Evolutionary conservation across 2,797 vertebrate genomes (phyloP), one percentile per base, ranked within the genome.

Genomic region (Cottoperca gobio): DNA sequence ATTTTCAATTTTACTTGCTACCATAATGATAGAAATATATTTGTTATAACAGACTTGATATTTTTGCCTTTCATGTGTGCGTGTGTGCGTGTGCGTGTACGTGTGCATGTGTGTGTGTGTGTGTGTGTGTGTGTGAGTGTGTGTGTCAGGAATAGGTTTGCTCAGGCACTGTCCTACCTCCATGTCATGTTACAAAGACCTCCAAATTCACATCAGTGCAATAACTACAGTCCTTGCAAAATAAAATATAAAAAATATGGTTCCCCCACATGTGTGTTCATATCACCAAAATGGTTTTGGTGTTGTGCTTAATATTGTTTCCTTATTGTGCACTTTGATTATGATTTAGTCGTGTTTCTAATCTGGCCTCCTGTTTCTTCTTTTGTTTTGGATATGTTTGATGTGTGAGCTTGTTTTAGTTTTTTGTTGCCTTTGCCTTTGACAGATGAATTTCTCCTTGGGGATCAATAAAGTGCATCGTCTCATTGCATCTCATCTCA

Each of bases 401-500:
- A 90, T 72, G 65, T 78, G 42, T 65, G 49, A 63, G 74, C 61
- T 84, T 84, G 42, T 72, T 88, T 84, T 83, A 53, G 26, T 82
- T 86, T 33, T 88, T 86, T 86, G 69, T 81, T 79, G 63, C 52
- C 57, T 52, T 78, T 87, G 70, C 65, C 73, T 84, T 57, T 85
- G 88, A 87, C 83, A 75, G 78, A 91, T 84, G 69, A 57, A 87
- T 92, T 79, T 86, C 74, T 78, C 90, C 83, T 87, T 78, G 71
- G 89, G 88, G 86, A 92, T 91, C 84, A 89, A 89, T 91, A 92
- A 91, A 87, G 67, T 77, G 79, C 87, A 85, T 89, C 79, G 60
- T 90, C 79, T 89, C 88, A 91, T 91, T 81, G 89, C 75, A 93
- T 91, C 87, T 90, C 83, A 90, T 88, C 86, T 63, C 60, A 88